Evolutionary conservation across 92 coral and sea anemone genomes (phyloP).

Genomic region (Actinostola sp.): DNA sequence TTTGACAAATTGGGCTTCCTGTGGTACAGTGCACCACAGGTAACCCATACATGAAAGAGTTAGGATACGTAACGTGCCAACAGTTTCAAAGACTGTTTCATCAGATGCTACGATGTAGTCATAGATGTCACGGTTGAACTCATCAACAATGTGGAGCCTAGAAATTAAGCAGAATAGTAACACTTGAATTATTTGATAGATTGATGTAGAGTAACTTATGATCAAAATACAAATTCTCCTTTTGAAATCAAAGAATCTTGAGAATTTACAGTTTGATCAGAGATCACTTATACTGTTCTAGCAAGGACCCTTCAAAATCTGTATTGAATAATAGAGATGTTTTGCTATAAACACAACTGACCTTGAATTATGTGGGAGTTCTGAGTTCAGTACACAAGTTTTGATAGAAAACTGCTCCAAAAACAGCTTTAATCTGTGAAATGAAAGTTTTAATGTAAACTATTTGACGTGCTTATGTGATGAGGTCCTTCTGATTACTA

Average conservation of each 20-base stretch:
- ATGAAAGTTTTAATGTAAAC: too few species aligned
- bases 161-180: too few species aligned
- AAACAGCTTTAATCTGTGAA: constrained; percentile 83
- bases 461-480: too few species aligned
- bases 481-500: too few species aligned
- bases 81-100: constrained; percentile 77
- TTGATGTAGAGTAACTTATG: too few species aligned
- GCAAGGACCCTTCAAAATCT: too few species aligned
- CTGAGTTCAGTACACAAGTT: constrained; percentile 94
- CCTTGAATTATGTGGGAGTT: constrained; percentile 98
- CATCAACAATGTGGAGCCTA: constrained; percentile 94
- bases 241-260: too few species aligned
- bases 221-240: too few species aligned
- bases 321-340: too few species aligned
- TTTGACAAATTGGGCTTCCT: neutral
- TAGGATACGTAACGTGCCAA: constrained; percentile 79
- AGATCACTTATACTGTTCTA: too few species aligned
- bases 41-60: neutral
- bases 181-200: too few species aligned
- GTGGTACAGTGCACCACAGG: neutral
- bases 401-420: constrained; percentile 97
- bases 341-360: constrained; percentile 18
- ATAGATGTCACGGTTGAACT: constrained; percentile 93
- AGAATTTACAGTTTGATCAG: too few species aligned
- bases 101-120: constrained; percentile 98